Evolutionary conservation across 2,113 vertebrate genomes (phyloP).

Genomic region (Dasyurus viverrinus): DNA sequence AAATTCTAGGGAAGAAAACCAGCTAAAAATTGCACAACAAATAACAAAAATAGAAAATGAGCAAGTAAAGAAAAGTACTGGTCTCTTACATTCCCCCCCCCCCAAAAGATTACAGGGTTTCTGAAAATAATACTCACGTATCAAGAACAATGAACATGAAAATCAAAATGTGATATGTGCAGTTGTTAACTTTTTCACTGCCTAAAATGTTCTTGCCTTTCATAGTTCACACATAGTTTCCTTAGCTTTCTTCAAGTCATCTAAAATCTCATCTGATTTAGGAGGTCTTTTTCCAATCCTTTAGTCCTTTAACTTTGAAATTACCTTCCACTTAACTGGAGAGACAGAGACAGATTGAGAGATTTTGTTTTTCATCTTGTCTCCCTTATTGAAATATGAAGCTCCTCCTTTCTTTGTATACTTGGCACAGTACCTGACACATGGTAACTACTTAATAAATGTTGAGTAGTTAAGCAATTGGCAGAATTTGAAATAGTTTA

Average conservation of each 20-base stretch:
- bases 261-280: not conserved
- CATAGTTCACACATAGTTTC: not conserved
- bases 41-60: not conserved
- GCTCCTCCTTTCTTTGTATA: not conserved
- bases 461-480: not conserved
- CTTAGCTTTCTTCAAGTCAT: not conserved
- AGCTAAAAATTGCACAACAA: not conserved
- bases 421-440: not conserved
- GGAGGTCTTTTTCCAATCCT: not conserved
- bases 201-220: not conserved
- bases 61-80: not conserved
- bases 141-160: not conserved
- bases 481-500: not conserved
- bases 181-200: not conserved
- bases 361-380: not conserved
- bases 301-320: not conserved
- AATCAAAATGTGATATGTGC: not conserved
- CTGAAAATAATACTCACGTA: not conserved
- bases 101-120: not conserved
- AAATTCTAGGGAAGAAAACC: not conserved
- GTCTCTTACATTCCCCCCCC: not conserved
- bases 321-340: not conserved
- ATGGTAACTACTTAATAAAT: not conserved
- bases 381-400: not conserved
- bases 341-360: not conserved